These are phyloP conservation scores for Pogonomyrmex californicus DNA, from an alignment of 1,140 invertebrate genomes.

Conservation along the genomic window DNA sequence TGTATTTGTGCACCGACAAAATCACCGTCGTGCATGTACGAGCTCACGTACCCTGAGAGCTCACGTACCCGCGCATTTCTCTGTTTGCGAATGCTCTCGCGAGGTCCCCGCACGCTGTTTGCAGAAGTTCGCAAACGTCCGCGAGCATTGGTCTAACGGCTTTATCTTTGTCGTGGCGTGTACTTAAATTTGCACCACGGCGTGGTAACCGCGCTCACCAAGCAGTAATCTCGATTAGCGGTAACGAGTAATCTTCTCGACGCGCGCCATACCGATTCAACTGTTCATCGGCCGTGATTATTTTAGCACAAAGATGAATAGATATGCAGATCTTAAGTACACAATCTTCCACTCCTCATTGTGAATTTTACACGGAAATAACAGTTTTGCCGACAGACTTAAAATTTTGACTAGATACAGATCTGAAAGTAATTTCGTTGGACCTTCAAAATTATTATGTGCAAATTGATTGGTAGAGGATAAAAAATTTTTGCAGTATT, in stretches of 20 bases:
- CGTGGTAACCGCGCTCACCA: neutral
- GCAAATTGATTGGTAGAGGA: too few relatives aligned
- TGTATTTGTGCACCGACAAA: slow-evolving; percentile 30
- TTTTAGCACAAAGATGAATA: neutral
- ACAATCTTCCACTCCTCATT: neutral
- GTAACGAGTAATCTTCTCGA: slow-evolving; percentile 13
- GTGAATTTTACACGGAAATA: neutral
- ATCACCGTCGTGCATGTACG: neutral
- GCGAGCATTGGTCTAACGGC: slow-evolving; percentile 31
- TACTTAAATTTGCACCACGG: slow-evolving; percentile 62
- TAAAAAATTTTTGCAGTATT: too few relatives aligned
- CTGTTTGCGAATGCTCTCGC: slow-evolving; percentile 55
- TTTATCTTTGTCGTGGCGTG: slow-evolving; percentile 51
- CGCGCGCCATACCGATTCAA: neutral
- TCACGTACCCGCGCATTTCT: neutral
- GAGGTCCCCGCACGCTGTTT: slow-evolving; percentile 37
- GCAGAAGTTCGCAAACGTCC: slow-evolving; percentile 49
- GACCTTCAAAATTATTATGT: too few relatives aligned
- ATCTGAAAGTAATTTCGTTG: too few relatives aligned
- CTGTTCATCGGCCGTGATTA: neutral
- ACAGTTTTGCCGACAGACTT: too few relatives aligned
- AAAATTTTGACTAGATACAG: too few relatives aligned
- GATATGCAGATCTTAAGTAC: neutral
- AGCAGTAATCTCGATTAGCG: slow-evolving; percentile 35
- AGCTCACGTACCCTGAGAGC: slow-evolving; percentile 6